Evolutionary conservation across 2,113 vertebrate genomes (phyloP).

Genomic region (Eubucco bourcierii): DNA sequence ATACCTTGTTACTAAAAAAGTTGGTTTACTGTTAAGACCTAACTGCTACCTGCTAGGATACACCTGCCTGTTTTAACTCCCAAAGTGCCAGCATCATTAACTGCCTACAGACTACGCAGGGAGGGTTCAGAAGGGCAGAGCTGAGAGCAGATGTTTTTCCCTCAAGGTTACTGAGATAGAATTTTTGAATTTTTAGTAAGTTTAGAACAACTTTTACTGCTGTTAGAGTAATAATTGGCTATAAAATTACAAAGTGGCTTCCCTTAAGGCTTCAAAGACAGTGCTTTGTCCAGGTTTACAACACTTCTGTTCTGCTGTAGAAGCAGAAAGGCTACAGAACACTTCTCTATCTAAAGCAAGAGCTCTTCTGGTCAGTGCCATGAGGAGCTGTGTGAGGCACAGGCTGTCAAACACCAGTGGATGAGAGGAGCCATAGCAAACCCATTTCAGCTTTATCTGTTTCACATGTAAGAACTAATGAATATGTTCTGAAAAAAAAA

Average conservation of each 20-base stretch:
- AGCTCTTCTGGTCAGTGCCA: no score
- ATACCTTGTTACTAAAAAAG: neutral
- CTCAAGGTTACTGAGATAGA: neutral
- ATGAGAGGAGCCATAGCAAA: neutral
- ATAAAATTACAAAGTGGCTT: neutral
- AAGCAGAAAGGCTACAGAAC: no score
- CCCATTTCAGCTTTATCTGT: neutral
- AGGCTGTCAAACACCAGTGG: neutral
- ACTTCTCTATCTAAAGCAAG: no score
- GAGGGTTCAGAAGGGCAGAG: neutral
- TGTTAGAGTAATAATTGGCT: neutral
- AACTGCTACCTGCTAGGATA: neutral
- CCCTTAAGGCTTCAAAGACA: neutral
- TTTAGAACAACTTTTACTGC: neutral
- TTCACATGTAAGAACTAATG: neutral
- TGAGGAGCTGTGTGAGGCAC: no score
- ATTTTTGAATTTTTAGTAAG: neutral
- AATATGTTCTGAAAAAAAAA: neutral
- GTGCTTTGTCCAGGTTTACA: neutral
- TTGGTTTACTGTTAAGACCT: neutral
- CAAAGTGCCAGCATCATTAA: neutral
- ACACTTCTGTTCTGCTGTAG: neutral
- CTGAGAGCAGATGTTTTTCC: neutral
- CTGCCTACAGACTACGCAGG: neutral
- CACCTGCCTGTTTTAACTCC: neutral